Conservation (phyloP, 2,113 vertebrate species). For the Corythoichthys intestinalis region DNA sequence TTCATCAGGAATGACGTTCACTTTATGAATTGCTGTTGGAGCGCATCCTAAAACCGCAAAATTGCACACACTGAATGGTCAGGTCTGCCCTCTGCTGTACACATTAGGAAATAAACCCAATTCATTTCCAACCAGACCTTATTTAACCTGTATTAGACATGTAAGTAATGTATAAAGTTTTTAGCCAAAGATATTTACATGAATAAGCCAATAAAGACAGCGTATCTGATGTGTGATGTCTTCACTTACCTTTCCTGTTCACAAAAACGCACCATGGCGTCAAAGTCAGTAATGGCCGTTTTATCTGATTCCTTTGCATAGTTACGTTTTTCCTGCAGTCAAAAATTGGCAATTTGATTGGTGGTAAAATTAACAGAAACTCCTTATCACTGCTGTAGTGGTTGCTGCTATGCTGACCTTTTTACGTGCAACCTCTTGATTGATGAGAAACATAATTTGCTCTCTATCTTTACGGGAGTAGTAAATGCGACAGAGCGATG, state of each 20-base stretch:
- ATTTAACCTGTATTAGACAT: background rate
- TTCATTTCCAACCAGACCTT: background rate
- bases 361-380: background rate
- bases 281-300: conserved; percentile 79
- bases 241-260: conserved; percentile 74
- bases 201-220: conserved; percentile 17
- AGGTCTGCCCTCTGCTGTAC: conserved; percentile 51
- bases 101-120: background rate
- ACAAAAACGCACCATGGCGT: conserved; percentile 87
- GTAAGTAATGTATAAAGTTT: background rate
- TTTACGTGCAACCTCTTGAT: conserved; percentile 79
- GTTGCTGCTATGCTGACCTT: conserved; percentile 68
- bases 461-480: conserved; percentile 86
- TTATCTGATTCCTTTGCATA: conserved; percentile 81
- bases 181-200: background rate
- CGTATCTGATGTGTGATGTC: background rate
- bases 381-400: no score
- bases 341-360: background rate
- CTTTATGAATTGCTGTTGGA: background rate
- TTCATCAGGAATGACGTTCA: conserved; percentile 4
- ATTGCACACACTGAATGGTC: background rate
- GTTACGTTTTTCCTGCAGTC: conserved; percentile 81
- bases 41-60: background rate
- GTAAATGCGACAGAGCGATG: conserved; percentile 87
- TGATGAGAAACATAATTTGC: conserved; percentile 87